These are phyloP conservation scores for Ictidomys tridecemlineatus DNA, from an alignment of 2,113 vertebrate genomes.

Conservation along the genomic window DNA sequence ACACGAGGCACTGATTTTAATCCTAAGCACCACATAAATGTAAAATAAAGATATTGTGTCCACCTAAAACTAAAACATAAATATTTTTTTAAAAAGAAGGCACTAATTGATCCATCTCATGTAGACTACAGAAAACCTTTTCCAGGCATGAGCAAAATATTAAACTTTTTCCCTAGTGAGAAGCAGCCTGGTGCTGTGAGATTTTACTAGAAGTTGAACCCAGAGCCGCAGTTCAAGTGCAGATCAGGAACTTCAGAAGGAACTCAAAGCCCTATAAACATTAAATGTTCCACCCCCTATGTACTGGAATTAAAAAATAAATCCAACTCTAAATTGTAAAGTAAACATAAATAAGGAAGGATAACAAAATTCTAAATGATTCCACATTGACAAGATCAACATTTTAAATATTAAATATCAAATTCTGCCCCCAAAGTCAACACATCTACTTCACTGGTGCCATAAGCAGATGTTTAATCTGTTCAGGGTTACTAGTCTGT, in stretches of 20 bases:
- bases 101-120: not conserved
- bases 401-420: not conserved
- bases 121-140: conserved; percentile 20
- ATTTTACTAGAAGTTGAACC: not conserved
- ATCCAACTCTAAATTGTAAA: not conserved
- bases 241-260: conserved; percentile 30
- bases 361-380: conserved; percentile 29
- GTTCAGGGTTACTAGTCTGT: not conserved
- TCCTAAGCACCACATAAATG: too few relatives aligned
- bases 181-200: not conserved
- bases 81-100: not conserved
- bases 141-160: not conserved
- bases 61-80: too few relatives aligned
- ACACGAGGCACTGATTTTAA: too few relatives aligned
- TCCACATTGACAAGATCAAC: not conserved
- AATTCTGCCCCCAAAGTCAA: not conserved
- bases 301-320: conserved; percentile 45
- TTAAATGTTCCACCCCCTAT: not conserved
- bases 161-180: not conserved
- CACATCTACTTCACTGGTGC: not conserved
- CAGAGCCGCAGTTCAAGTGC: not conserved
- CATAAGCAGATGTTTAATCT: not conserved
- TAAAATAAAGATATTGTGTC: too few relatives aligned
- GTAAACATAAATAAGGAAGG: not conserved
- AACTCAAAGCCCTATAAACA: not conserved